Base-by-base conservation (phyloP, 2,888 invertebrate species). In the Drosophila kanekoi region DNA sequence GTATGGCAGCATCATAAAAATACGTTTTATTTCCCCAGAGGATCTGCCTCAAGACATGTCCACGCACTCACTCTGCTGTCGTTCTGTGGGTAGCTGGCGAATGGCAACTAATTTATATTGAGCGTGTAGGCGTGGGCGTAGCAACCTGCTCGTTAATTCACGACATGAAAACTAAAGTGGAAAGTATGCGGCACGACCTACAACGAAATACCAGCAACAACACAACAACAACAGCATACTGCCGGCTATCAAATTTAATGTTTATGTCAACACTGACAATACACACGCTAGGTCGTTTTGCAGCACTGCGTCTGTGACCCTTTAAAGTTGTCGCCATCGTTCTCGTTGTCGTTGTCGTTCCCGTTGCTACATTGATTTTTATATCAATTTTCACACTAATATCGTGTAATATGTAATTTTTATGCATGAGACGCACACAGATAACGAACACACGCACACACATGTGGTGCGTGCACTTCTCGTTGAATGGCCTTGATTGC, bases 331-430 rank as follows among this genome's bases (percentile, higher is more conserved):
- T 58, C 72, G 44, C 16, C 60, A 49, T 51, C 65, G 54, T 48
- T 64, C 51, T 48, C 59, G 45, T 51, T 54, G 33, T 23, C 64
- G 45, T 51, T 54, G 33, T 23, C 64, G 53, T 59, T 66, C 10
- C 44, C 58, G 49, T 43, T 69, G 84, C 89, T 81, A 77, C 87
- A 85, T 85, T 85, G 85, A 85, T 84, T 86, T 86, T 86, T 79
- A 86, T 86, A 87, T 86, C 85, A 89, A 85, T 89, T 87, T 89
- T 85, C 81, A 77, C 89, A 83, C 87, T 86, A 86, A 85, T 89
- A 87, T 89, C 81, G 71, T 87, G 79, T 86, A 78, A 83, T 83
- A 87, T 87, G 84, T 81, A 86, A 88, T 88, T 83, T 80, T 78
- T 86, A 84, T 88, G 87, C 84, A 88, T 82, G 87, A 75, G 76